Conservation (phyloP, 2,888 invertebrate species). For the Lasioglossum vierecki region DNA sequence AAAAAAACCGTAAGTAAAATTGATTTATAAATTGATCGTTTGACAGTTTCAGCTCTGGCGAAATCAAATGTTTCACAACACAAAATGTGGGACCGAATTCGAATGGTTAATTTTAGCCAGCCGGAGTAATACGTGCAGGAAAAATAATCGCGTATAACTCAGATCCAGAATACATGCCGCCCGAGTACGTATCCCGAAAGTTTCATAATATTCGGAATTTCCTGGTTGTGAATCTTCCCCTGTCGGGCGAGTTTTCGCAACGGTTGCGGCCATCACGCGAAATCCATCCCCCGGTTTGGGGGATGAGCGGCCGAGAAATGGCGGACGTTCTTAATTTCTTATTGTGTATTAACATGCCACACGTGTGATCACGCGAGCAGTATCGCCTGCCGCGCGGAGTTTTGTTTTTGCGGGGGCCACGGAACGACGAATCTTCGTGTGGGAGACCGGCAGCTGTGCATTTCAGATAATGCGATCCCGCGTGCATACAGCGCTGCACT, state of each 20-base stretch:
- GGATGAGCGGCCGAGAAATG: slow-evolving; percentile 49
- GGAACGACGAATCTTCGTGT: slow-evolving; percentile 72
- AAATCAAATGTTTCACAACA: not conserved
- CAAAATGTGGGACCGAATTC: too few relatives aligned
- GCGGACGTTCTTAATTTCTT: slow-evolving; percentile 78
- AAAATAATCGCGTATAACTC: not conserved
- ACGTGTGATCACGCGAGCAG: slow-evolving; percentile 79
- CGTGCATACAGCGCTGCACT: slow-evolving; percentile 51
- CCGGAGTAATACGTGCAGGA: not conserved
- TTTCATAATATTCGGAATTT: slow-evolving; percentile 1
- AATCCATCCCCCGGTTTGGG: slow-evolving; percentile 33
- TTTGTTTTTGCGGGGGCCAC: slow-evolving; percentile 69
- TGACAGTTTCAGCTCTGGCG: not conserved
- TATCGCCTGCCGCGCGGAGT: slow-evolving; percentile 75
- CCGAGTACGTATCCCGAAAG: not conserved
- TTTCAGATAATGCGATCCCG: slow-evolving; percentile 77
- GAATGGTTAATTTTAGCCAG: not conserved
- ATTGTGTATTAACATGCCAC: slow-evolving; percentile 82
- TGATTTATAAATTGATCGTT: not conserved
- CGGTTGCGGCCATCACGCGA: slow-evolving; percentile 39
- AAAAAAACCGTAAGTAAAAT: too few relatives aligned
- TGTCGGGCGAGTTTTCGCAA: slow-evolving; percentile 60
- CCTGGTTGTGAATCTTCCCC: slow-evolving; percentile 13
- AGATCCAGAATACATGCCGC: not conserved
- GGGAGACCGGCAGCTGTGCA: slow-evolving; percentile 79